A percentile compares a stretch with the other conserved stretches of the same genome.
phyloP scores from a whole-genome alignment of 2,113 vertebrate species.

The Marmota monax region DNA sequence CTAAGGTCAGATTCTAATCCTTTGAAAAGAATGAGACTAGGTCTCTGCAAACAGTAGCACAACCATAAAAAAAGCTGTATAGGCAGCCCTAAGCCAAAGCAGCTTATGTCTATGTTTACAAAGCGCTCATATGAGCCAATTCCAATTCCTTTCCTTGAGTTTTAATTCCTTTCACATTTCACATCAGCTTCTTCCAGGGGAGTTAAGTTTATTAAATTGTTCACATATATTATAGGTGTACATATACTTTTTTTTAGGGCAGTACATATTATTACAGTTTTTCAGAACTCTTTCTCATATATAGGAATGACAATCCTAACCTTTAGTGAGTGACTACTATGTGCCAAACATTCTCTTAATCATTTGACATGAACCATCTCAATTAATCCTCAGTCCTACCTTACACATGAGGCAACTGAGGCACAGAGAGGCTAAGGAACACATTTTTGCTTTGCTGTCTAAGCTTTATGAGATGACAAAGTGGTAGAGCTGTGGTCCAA shows the following conservation, averaged over 20 bases:
- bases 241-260: not conserved
- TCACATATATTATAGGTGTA: not conserved
- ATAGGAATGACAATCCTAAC: not conserved
- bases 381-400: not conserved
- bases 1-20: not conserved
- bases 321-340: not conserved
- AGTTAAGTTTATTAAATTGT: not conserved
- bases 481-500: not conserved
- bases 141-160: not conserved
- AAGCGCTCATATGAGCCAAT: not conserved
- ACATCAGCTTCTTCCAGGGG: not conserved
- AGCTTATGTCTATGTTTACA: not conserved
- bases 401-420: not conserved
- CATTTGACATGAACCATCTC: not conserved
- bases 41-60: not conserved
- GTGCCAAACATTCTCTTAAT: not conserved
- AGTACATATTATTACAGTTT: not conserved
- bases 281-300: not conserved
- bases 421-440: not conserved
- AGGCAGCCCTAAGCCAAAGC: not conserved
- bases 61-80: not conserved
- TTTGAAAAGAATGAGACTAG: not conserved
- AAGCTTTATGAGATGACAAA: not conserved
- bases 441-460: not conserved
- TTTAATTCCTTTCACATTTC: conserved; percentile 18